Percentiles rank a stretch among this genome's conserved stretches.
Evolutionary conservation across 2,888 invertebrate species (phyloP).

Genomic region (Drosophila paramelanica): DNA sequence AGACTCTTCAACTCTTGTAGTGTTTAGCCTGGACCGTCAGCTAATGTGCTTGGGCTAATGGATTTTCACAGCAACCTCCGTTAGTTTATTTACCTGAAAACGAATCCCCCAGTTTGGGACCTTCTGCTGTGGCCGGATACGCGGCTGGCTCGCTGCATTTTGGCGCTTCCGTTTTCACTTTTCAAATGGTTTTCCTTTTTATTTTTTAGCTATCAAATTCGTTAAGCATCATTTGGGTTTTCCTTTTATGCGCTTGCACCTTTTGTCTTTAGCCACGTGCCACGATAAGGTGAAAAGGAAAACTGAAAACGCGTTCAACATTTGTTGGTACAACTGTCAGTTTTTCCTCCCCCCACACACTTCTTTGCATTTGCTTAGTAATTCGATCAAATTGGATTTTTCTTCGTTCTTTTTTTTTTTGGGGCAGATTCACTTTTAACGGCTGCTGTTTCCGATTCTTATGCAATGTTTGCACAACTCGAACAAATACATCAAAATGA

Average conservation of each 20-base stretch:
- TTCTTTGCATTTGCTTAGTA: constrained; percentile 65
- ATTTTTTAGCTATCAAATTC: constrained; percentile 64
- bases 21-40: too few species aligned
- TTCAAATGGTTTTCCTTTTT: constrained; percentile 57
- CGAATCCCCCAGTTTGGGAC: constrained; percentile 27
- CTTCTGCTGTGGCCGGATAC: constrained; percentile 63
- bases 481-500: constrained; percentile 13
- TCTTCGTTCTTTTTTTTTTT: constrained; percentile 4
- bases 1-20: not conserved
- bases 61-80: constrained; percentile 38
- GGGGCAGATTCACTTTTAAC: constrained; percentile 63
- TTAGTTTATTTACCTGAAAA: constrained; percentile 54
- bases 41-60: not conserved
- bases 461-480: constrained; percentile 69
- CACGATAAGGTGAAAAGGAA: constrained; percentile 35
- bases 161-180: constrained; percentile 77
- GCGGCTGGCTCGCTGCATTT: constrained; percentile 44
- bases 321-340: constrained; percentile 76
- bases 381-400: constrained; percentile 57
- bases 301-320: constrained; percentile 56
- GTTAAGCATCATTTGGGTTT: constrained; percentile 68
- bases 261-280: constrained; percentile 73
- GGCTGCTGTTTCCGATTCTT: constrained; percentile 47
- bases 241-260: constrained; percentile 59
- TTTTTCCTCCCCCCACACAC: constrained; percentile 14